Evolutionary conservation across 2,888 invertebrate genomes (phyloP).

Genomic region (Danaus chrysippus): DNA sequence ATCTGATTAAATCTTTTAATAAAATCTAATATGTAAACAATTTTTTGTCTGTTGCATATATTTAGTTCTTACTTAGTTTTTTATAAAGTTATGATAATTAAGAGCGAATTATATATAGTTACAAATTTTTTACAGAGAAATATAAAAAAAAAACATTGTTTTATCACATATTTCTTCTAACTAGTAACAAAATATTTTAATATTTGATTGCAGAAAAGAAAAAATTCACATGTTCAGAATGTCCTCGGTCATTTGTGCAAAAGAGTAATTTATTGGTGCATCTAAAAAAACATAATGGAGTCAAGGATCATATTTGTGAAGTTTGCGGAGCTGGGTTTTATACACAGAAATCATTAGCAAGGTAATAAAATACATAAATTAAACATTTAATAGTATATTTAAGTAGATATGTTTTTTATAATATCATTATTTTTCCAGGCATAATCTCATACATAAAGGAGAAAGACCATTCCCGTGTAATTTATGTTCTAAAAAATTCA

Average conservation of each 20-base stretch:
- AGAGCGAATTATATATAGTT: too few relatives aligned
- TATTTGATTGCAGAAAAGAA: slow-evolving; percentile 60
- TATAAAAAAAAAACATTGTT: too few relatives aligned
- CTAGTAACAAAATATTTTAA: neutral
- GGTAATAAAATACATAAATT: slow-evolving; percentile 43
- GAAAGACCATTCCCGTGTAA: slow-evolving; percentile 69
- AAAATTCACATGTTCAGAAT: slow-evolving; percentile 67
- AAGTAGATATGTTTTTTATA: neutral
- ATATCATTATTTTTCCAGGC: slow-evolving; percentile 48
- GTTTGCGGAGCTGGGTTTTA: slow-evolving; percentile 75
- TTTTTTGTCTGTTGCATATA: too few relatives aligned
- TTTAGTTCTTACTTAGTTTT: too few relatives aligned
- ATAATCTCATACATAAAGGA: slow-evolving; percentile 73
- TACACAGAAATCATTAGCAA: slow-evolving; percentile 70
- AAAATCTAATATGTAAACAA: too few relatives aligned
- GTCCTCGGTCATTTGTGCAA: slow-evolving; percentile 67
- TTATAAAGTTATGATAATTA: too few relatives aligned
- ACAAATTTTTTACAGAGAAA: too few relatives aligned
- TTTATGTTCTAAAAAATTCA: slow-evolving; percentile 69
- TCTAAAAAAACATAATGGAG: slow-evolving; percentile 67
- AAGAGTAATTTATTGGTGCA: slow-evolving; percentile 65
- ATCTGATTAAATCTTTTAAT: too few relatives aligned
- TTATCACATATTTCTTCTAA: too few relatives aligned
- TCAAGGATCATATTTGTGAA: slow-evolving; percentile 74
- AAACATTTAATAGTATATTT: neutral